Base-by-base conservation (phyloP, 2,797 vertebrate species). In the Hyperoplus lanceolatus region DNA sequence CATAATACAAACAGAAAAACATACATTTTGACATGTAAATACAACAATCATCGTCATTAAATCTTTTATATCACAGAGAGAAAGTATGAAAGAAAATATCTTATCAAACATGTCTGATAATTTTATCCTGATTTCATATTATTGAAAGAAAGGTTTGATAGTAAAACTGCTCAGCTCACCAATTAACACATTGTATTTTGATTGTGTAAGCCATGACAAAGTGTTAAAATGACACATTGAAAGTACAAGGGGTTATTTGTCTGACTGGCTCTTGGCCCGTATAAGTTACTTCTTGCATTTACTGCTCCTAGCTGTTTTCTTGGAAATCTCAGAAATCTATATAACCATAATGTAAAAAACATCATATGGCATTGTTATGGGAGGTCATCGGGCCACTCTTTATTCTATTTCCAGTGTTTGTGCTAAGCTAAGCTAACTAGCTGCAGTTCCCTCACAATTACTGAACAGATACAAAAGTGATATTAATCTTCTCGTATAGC, bases 371-470 rank as follows among this genome's bases (percentile, higher is more conserved):
- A 21, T 21, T 21, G 21, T 21, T 21, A 21, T 21, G 21, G 21
- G 21, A 21, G 21, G 21, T 21, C 21, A 21, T 21, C 21, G 2
- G 21, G 21, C 21, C 21, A 21, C 21, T 21, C 21, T 21, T 21
- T 21, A 21, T 21, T 29, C 11, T 13, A 39, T 51, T 51, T 51
- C 38, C 18, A 59, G 11, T 5, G 15, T 38, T 36, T 36, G 46
- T 46, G 15, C 62, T 43, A 51, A 74, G 71, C 60, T 49, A 70
- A 51, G 54, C 11, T 29, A 13, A 46, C 15, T 10, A 57, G 18
- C 8, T 29, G 14, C 45, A 1, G 2, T 11, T 43, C 5, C n/a
- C 36, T 70, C 13, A 38, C 29, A 46, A 48, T 54, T 39, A 21
- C 1, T 11, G 2, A 45, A 36, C 13, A 45, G 18, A 62, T 41